Conservation (phyloP, 2,797 vertebrate species). For the Borostomias antarcticus region DNA sequence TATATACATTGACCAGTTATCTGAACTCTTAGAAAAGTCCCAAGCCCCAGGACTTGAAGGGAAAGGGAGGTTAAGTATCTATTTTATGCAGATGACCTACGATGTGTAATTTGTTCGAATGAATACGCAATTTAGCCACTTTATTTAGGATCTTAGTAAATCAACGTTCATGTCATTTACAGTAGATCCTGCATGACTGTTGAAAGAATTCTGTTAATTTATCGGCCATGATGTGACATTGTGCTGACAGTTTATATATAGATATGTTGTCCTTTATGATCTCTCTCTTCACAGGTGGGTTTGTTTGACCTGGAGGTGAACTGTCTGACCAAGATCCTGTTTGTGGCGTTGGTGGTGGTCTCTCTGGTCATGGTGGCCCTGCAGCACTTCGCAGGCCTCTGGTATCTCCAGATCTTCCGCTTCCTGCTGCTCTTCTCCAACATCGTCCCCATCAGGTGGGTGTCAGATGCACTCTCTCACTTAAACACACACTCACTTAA, state of each 20-base stretch:
- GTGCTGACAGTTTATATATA: not conserved
- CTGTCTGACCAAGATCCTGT: conserved; percentile 97
- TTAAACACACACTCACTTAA: too few species aligned
- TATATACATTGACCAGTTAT: too few species aligned
- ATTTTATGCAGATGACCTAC: too few species aligned
- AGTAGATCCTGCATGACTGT: too few species aligned
- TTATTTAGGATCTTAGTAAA: too few species aligned
- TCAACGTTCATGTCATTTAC: too few species aligned
- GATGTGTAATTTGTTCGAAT: too few species aligned
- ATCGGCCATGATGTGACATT: not conserved
- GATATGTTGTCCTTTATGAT: not conserved
- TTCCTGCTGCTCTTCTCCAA: conserved; percentile 96
- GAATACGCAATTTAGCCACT: too few species aligned
- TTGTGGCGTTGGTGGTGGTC: conserved; percentile 91
- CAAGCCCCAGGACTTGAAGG: not conserved
- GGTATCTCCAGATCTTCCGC: conserved; percentile 98
- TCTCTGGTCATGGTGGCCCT: conserved; percentile 98
- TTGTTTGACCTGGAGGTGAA: conserved; percentile 98
- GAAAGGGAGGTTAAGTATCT: too few species aligned
- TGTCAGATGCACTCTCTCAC: too few species aligned
- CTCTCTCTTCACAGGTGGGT: conserved; percentile 82
- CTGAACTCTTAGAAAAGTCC: not conserved
- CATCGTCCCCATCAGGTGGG: conserved; percentile 96
- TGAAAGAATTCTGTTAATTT: not conserved
- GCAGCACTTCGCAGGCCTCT: conserved; percentile 94